These are phyloP conservation scores for Amphibalanus amphitrite DNA, from an alignment of 1,140 invertebrate species.

Conservation along the genomic window DNA sequence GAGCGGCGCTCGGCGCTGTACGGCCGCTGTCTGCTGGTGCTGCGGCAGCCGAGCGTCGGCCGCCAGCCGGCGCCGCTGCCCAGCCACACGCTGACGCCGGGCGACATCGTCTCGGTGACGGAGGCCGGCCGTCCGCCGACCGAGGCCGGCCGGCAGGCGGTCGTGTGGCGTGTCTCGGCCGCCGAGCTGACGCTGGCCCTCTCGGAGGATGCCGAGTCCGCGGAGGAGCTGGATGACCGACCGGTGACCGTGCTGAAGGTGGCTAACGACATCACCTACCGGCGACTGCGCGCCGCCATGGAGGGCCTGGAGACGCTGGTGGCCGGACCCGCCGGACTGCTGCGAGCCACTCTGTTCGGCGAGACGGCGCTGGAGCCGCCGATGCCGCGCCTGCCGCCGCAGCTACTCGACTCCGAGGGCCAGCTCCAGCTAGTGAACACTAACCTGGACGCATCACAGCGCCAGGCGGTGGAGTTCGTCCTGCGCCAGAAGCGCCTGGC, in stretches of 20 bases:
- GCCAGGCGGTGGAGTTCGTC: slow-evolving; percentile 37
- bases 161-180: neutral
- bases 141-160: neutral
- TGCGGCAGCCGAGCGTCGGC: neutral
- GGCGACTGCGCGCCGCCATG: neutral
- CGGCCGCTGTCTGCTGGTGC: neutral
- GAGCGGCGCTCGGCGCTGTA: neutral
- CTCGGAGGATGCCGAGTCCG: neutral
- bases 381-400: slow-evolving; percentile 44
- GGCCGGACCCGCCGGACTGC: no score
- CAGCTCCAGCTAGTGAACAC: slow-evolving; percentile 80
- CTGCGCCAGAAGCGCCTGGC: slow-evolving; percentile 33
- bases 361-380: neutral
- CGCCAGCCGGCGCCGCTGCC: neutral
- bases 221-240: neutral
- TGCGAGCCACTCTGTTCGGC: neutral
- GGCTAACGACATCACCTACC: neutral
- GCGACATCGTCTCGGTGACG: neutral
- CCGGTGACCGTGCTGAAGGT: neutral
- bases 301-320: neutral
- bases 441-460: slow-evolving; percentile 47
- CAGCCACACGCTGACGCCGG: neutral
- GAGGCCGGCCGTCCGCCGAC: neutral
- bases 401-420: slow-evolving; percentile 65
- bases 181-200: neutral